Evolutionary conservation across 2,888 invertebrate genomes (phyloP).

Genomic region (Amphipoea lucens): DNA sequence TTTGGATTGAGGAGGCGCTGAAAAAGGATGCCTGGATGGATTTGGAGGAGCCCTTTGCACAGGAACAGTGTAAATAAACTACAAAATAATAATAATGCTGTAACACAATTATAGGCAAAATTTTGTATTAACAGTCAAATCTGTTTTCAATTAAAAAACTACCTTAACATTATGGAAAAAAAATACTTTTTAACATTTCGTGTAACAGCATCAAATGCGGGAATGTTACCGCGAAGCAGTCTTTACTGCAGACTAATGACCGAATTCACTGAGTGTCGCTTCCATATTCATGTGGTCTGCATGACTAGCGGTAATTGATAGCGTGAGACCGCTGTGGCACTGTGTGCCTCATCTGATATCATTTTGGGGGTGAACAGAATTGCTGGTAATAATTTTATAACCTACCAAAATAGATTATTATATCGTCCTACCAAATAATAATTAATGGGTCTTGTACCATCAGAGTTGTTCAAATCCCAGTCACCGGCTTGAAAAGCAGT

Average conservation of each 20-base stretch:
- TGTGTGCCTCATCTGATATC: slow-evolving; percentile 14
- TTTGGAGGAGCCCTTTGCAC: too few relatives aligned
- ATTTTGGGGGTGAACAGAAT: slow-evolving; percentile 15
- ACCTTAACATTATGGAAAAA: neutral
- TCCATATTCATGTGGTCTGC: slow-evolving; percentile 81
- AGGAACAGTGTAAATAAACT: too few relatives aligned
- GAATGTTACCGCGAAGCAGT: slow-evolving; percentile 58
- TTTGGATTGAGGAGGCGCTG: too few relatives aligned
- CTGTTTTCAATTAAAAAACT: neutral
- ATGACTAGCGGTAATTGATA: slow-evolving; percentile 81
- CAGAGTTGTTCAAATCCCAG: neutral
- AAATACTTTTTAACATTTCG: neutral
- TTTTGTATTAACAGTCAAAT: neutral
- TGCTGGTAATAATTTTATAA: neutral
- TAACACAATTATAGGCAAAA: neutral
- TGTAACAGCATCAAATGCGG: slow-evolving; percentile 37
- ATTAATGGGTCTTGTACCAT: neutral
- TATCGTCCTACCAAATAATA: too few relatives aligned
- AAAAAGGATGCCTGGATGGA: too few relatives aligned
- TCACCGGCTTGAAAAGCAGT: neutral
- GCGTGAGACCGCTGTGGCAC: slow-evolving; percentile 39
- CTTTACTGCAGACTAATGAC: slow-evolving; percentile 74
- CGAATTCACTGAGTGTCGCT: slow-evolving; percentile 78
- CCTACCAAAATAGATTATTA: neutral
- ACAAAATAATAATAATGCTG: neutral